Conservation (phyloP, 2,113 vertebrate genomes). For the Thamnaconus septentrionalis region DNA sequence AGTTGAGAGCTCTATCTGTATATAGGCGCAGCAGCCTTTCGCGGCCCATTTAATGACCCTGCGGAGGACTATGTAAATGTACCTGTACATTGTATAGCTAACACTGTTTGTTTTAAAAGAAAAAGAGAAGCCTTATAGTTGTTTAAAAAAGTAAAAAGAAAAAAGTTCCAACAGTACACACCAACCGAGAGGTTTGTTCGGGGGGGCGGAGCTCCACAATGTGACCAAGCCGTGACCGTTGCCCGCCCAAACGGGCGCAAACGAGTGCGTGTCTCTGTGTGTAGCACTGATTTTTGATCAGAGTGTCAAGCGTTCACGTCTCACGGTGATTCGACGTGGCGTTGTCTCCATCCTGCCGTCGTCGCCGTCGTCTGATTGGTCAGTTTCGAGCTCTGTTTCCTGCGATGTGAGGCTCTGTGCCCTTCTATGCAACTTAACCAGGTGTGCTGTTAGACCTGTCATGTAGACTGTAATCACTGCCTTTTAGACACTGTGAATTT, state of each 20-base stretch:
- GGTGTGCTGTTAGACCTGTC: conserved; percentile 86
- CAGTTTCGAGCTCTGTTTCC: conserved; percentile 53
- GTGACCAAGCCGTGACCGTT: conserved; percentile 38
- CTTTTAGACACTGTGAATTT: conserved; percentile 97
- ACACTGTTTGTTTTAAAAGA: conserved; percentile 75
- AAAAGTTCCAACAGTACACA: conserved; percentile 71
- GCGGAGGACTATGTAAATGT: conserved; percentile 71
- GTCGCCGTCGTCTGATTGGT: conserved; percentile 33
- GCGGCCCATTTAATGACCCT: conserved; percentile 52
- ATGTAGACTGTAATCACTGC: conserved; percentile 92
- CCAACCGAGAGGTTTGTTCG: conserved; percentile 73
- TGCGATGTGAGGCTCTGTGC: conserved; percentile 68
- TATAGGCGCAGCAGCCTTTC: conserved; percentile 64
- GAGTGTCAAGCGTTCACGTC: not conserved
- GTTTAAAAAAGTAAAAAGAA: conserved; percentile 50
- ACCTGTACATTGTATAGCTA: conserved; percentile 78
- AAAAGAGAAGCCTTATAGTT: conserved; percentile 76
- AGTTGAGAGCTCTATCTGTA: conserved; percentile 72
- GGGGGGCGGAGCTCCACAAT: conserved; percentile 60
- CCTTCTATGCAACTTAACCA: conserved; percentile 91
- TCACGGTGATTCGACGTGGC: not conserved
- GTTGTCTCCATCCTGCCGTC: not conserved
- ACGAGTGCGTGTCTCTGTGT: not conserved
- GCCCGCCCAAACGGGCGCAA: conserved; percentile 33
- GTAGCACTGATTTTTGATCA: not conserved